Conservation (phyloP, 2,888 invertebrate genomes). For the Nemotelus nigrinus region DNA sequence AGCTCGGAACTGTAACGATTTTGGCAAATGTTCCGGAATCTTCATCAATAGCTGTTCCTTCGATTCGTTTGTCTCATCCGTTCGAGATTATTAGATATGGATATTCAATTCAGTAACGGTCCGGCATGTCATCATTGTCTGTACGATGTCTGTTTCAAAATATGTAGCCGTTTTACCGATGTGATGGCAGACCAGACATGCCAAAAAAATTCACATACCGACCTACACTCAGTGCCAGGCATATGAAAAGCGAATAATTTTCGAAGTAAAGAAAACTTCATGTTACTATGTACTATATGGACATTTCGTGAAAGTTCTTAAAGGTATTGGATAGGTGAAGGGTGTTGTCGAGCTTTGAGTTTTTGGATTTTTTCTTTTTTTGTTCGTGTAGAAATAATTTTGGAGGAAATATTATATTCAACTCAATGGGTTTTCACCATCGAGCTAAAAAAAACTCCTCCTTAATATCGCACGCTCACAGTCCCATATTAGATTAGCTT, state of each 20-base stretch:
- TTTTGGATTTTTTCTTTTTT: neutral
- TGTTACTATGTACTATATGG: neutral
- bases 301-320: neutral
- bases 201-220: constrained; percentile 21
- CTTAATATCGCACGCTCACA: too few species aligned
- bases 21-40: constrained; percentile 25
- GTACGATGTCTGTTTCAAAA: constrained; percentile 19
- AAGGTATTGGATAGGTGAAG: neutral
- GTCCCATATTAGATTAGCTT: too few species aligned
- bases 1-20: constrained; percentile 17
- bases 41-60: constrained; percentile 27
- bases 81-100: constrained; percentile 10
- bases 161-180: neutral
- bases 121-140: neutral
- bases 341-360: neutral
- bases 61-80: constrained; percentile 22
- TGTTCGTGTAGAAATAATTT: neutral
- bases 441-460: too few species aligned
- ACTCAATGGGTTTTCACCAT: too few species aligned
- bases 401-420: too few species aligned
- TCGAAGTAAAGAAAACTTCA: constrained; percentile 5
- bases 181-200: neutral
- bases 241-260: constrained; percentile 17
- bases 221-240: constrained; percentile 8
- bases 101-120: constrained; percentile 18